Base-by-base conservation (phyloP, 2,888 invertebrate species). In the Melanotus villosus region DNA sequence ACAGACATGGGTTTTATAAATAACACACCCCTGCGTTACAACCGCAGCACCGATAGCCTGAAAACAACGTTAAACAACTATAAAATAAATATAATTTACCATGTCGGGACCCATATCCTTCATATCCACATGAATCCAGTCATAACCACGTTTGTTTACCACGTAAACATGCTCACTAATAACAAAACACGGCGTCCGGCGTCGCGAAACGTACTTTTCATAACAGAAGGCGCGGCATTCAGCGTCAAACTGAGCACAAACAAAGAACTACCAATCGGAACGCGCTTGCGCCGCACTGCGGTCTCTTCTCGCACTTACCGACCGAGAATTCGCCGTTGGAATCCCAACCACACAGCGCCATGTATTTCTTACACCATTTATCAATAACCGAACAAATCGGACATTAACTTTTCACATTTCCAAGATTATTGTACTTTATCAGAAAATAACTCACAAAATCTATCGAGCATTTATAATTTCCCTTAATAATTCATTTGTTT, bases 51-150 rank as follows among this genome's bases (percentile, higher is more conserved):
- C 7, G n/a, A 26, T 14, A 41, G 12, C 18, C 58, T 43, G 32
- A 60, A 45, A 34, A 47, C 47, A 60, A 19, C 16, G 19, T 23
- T 4, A 60, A 60, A 60, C n/a, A n/a, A 30, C 26, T 18, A 43
- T 34, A 47, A 36, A 50, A 47, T 30, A 45, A 23, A 10, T 21
- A 3, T 21, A 67, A 59, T 66, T 89, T 87, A 92, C 92, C 92
- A 92, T 92, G 87, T 92, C 92, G 87, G 91, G 91, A 88, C 91
- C 92, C 90, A 92, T 91, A 88, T 91, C 91, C 89, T 90, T 91
- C 90, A 91, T 92, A 89, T 91, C 90, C 82, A 80, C 12, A 66
- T 54, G 47, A 68, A 65, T 58, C 43, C 50, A 38, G 32, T 57
- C 78, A 79, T 78, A 74, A 76, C 76, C 72, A 75, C 74, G 47